A percentile compares a stretch with the other conserved stretches of the same genome.
Evolutionary conservation across 2,113 vertebrate genomes (phyloP).

Genomic region (Mionectes macconnelli): DNA sequence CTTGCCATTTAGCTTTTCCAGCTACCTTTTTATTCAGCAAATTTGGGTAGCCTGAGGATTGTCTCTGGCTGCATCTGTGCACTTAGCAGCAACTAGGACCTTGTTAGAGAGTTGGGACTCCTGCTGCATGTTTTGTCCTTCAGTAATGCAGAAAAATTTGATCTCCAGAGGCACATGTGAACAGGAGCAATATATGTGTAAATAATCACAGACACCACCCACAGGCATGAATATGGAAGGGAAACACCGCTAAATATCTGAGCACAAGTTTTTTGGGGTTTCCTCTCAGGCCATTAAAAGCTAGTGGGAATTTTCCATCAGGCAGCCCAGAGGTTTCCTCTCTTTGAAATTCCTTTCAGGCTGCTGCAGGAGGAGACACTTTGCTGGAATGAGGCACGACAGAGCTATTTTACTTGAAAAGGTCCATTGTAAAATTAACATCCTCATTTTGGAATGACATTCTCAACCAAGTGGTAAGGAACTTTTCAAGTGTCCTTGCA

Average conservation of each 20-base stretch:
- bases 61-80: not conserved
- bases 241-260: not conserved
- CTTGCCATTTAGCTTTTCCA: not conserved
- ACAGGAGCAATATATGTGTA: not conserved
- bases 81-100: not conserved
- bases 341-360: not conserved
- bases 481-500: not conserved
- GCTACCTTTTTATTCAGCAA: not conserved
- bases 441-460: not conserved
- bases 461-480: not conserved
- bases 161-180: not conserved
- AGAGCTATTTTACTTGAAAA: not conserved
- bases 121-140: not conserved
- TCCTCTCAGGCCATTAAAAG: not conserved
- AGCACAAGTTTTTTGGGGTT: not conserved
- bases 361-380: not conserved
- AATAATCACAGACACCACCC: not conserved
- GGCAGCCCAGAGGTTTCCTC: not conserved
- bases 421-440: not conserved
- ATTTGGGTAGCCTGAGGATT: not conserved
- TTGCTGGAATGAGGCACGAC: not conserved
- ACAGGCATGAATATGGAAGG: not conserved
- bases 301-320: not conserved
- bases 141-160: not conserved
- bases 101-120: not conserved